Base-by-base conservation (phyloP, 2,888 invertebrate species). In the Muschampia plurimacula region DNA sequence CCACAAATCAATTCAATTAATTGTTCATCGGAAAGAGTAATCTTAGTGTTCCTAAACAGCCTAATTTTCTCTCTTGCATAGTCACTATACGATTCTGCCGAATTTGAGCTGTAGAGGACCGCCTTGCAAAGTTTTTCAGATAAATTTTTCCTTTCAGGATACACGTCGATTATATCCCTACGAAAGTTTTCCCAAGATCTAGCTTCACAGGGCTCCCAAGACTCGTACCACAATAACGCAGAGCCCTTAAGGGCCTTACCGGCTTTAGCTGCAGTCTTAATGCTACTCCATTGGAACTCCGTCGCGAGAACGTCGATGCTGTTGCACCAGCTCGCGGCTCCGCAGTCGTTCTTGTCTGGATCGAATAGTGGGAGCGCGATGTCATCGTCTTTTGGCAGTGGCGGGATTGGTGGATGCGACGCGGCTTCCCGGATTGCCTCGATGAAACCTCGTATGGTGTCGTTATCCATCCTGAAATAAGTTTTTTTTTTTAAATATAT, bases 231-330 rank as follows among this genome's bases (percentile, higher is more conserved):
- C 8, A 55, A 8, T 73, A 79, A 72, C 5, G 79, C 79, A 75
- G 79, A 77, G 1, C 78, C 79, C 55, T 74, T 72, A 8, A 79
- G 74, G 72, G 77, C 78, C 73, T 78, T 81, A 77, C 79, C 80
- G 13, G 81, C 79, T 69, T 76, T 80, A 0, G 76, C 78, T 2
- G 69, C 77, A 0, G 64, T 73, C 1, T 60, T 41, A 6, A 78
- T 57, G 59, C 76, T 71, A 65, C 74, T 75, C 78, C 78, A 78
- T 8, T 64, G 36, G 13, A 79, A 62, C 9, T 81, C 80, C 46
- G 32, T 39, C 0, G 66, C 69, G 3, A 79, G 67, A 0, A 49
- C 22, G n/a, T 77, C 74, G 71, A 80, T 74, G 55, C 32, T 76
- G 49, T 49, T 9, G n/a, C 80, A 80, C 79, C 81, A 81, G 2